Percentiles rank a stretch among this genome's conserved stretches.
Conservation (phyloP, 2,113 vertebrate genomes). For the Mesitornis unicolor region DNA sequence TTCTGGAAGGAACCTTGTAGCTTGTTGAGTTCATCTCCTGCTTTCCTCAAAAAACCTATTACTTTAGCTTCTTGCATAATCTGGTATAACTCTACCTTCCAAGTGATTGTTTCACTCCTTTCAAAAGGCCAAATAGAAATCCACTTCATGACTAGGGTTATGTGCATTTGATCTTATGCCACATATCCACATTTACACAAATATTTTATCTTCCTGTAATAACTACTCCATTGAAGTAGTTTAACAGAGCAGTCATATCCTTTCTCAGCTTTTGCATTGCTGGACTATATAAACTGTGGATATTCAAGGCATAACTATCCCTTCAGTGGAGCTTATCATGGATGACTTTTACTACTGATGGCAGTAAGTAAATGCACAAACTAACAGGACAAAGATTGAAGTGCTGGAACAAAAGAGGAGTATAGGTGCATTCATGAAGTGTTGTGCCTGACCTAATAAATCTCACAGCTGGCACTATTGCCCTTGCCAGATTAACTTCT, state of each 20-base stretch:
- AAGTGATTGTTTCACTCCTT: not conserved
- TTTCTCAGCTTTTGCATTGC: not conserved
- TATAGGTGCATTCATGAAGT: not conserved
- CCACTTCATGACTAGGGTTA: not conserved
- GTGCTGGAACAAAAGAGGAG: not conserved
- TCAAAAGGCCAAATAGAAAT: not conserved
- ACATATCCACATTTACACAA: not conserved
- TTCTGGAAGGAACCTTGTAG: not conserved
- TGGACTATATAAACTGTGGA: not conserved
- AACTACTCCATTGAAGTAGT: not conserved
- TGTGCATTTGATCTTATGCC: not conserved
- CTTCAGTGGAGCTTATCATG: not conserved
- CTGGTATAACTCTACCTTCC: not conserved
- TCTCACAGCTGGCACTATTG: not conserved
- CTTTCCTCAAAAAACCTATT: not conserved
- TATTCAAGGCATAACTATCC: not conserved
- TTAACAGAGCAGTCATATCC: not conserved
- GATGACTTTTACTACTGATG: not conserved
- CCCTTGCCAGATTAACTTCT: not conserved
- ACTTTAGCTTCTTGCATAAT: not conserved
- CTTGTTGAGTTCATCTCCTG: not conserved
- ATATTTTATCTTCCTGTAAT: not conserved
- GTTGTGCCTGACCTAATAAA: not conserved
- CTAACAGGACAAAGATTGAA: not conserved
- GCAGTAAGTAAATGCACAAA: not conserved